Base-by-base conservation (phyloP, 2,113 vertebrate genomes). In the Larimichthys crocea region DNA sequence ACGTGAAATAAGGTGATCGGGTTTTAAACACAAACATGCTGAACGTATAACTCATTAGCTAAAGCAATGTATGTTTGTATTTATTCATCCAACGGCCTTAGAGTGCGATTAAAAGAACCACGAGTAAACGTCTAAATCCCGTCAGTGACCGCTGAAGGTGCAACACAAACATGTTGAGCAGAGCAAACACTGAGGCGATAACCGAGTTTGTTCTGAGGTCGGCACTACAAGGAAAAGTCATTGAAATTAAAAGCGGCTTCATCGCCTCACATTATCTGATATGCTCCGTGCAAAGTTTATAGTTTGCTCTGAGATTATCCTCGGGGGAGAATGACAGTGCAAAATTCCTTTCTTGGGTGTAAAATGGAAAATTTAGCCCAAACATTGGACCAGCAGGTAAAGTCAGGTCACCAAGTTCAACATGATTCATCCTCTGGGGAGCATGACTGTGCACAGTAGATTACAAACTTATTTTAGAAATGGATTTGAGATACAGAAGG, bases 91-190 rank as follows among this genome's bases (percentile, higher is more conserved):
- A 26, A 74, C 77, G 20, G 42, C 75, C 57, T 66, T 20, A 52
- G 67, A 49, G 55, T 46, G 63, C 17, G 76, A 80, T 68, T 74
- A 20, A 20, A 52, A 68, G 10, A 9, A 40, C 40, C 15, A 4
- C 22, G 31, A 55, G 68, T 20, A 74, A 3, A 55, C 42, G 35
- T 61, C 17, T 24, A n/a, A 44, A 68, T 69, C 40, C 0, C 10
- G 1, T 14, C 8, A 40, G 44, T 44, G 80, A 31, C 15, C 0
- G 19, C 31, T 44, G 4, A 55, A 56, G 56, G 57, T 24, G 42
- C 6, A 22, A 24, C 0, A 12, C 44, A 80, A 59, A 71, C 40
- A 79, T 26, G 0, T 29, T 2, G 2, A n/a, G 29, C 19, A 35
- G 11, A 76, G 46, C 52, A 65, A 72, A 72, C 8, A 62, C 0